phyloP scores from a whole-genome alignment of 2,797 vertebrate genomes.

The Cephalopachus bancanus region DNA sequence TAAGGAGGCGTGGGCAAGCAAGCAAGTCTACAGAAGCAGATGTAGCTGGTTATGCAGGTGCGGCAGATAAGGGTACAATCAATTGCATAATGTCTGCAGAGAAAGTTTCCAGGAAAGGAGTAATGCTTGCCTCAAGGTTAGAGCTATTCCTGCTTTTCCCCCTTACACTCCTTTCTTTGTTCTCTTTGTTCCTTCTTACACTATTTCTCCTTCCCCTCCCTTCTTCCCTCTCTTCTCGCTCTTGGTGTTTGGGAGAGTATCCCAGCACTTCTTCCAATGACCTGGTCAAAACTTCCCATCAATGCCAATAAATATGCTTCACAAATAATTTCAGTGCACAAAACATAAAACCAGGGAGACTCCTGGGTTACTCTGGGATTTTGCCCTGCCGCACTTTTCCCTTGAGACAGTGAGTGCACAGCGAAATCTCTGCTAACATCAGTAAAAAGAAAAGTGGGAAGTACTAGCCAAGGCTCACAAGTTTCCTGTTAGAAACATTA shows the following conservation, averaged over 20 bases:
- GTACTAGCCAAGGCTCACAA: not conserved
- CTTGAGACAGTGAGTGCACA: not conserved
- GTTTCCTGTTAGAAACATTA: not conserved
- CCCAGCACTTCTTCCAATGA: not conserved
- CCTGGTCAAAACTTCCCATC: not conserved
- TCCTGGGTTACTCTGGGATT: not conserved
- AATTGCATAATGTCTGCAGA: too few relatives aligned
- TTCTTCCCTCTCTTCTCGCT: not conserved
- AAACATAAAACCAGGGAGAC: not conserved
- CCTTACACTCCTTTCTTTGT: too few relatives aligned
- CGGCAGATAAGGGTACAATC: too few relatives aligned
- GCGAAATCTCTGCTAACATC: not conserved
- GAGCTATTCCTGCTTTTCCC: too few relatives aligned
- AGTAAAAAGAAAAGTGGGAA: not conserved
- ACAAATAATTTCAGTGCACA: not conserved
- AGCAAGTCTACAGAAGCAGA: too few relatives aligned
- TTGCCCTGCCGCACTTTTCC: not conserved
- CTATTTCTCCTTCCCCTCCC: too few relatives aligned
- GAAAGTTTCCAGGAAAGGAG: too few relatives aligned
- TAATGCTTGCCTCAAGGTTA: too few relatives aligned
- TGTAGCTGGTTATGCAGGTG: too few relatives aligned
- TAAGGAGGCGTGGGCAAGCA: too few relatives aligned
- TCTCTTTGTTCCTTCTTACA: too few relatives aligned
- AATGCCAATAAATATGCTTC: not conserved
- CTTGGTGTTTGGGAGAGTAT: accelerated